Evolutionary conservation across 2,888 invertebrate species (phyloP).

Genomic region (Aleiodes leptofemur): DNA sequence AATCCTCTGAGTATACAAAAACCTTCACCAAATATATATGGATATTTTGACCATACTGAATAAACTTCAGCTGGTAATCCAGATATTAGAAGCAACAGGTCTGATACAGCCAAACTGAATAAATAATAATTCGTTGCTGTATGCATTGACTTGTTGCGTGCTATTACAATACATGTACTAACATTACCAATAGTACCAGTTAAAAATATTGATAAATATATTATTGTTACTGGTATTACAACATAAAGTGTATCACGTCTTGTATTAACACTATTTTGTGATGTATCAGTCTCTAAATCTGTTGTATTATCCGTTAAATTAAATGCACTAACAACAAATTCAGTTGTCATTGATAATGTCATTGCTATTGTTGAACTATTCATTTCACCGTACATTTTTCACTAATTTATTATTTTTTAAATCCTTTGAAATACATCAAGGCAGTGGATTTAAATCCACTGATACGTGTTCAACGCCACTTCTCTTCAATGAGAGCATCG

Average conservation of each 20-base stretch:
- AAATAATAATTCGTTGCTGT: conserved; percentile 83
- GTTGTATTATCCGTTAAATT: conserved; percentile 3
- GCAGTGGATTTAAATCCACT: conserved; percentile 36
- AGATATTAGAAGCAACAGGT: conserved; percentile 79
- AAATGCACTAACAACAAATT: not conserved
- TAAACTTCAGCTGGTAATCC: conserved; percentile 80
- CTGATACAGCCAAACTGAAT: conserved; percentile 80
- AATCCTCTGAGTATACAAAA: conserved; percentile 78
- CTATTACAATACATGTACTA: conserved; percentile 81
- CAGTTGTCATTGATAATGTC: not conserved
- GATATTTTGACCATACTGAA: conserved; percentile 76
- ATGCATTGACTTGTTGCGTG: conserved; percentile 81
- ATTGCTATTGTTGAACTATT: not conserved
- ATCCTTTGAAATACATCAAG: not conserved
- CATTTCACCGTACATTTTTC: not conserved
- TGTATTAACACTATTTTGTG: not conserved
- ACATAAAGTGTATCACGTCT: conserved; percentile 74
- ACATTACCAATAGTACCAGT: conserved; percentile 80
- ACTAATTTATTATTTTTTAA: conserved; percentile 17
- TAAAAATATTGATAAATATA: conserved; percentile 78
- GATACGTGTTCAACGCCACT: conserved; percentile 16
- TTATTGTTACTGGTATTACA: conserved; percentile 76
- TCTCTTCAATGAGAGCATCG: conserved; percentile 26
- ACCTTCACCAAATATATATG: conserved; percentile 77
- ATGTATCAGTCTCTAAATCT: conserved; percentile 18